These are phyloP conservation scores for Myioborus miniatus DNA, from an alignment of 2,797 vertebrate species.

Conservation along the genomic window DNA sequence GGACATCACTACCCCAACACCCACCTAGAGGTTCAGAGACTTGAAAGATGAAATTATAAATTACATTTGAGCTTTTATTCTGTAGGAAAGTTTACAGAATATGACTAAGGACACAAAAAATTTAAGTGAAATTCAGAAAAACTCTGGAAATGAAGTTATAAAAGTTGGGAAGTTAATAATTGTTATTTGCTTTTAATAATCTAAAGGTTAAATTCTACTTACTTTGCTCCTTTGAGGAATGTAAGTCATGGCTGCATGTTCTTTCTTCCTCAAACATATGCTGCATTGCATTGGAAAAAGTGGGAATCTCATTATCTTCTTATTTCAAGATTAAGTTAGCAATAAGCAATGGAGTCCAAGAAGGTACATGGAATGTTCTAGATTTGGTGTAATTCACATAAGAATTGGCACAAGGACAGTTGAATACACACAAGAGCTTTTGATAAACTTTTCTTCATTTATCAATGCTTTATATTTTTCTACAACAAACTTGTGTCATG, in stretches of 20 bases:
- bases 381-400: background rate
- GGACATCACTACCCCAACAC: background rate
- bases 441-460: background rate
- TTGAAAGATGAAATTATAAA: conserved; percentile 23
- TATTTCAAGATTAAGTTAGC: background rate
- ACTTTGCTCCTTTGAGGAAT: conserved; percentile 26
- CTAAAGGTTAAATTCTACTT: conserved; percentile 67
- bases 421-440: background rate
- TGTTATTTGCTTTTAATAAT: conserved; percentile 51
- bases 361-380: background rate
- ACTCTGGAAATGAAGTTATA: conserved; percentile 47
- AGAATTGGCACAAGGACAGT: background rate
- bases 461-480: background rate
- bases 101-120: conserved; percentile 62
- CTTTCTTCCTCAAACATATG: background rate
- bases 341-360: background rate
- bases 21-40: background rate
- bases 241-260: background rate
- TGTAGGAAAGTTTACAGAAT: conserved; percentile 52
- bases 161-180: conserved; percentile 15
- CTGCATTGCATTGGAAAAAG: background rate
- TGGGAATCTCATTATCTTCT: background rate
- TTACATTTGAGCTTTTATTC: conserved; percentile 61
- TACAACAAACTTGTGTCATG: background rate
- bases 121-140: conserved; percentile 71